phyloP scores from a whole-genome alignment of 2,797 vertebrate species.

The Notoglanidium macrostoma region DNA sequence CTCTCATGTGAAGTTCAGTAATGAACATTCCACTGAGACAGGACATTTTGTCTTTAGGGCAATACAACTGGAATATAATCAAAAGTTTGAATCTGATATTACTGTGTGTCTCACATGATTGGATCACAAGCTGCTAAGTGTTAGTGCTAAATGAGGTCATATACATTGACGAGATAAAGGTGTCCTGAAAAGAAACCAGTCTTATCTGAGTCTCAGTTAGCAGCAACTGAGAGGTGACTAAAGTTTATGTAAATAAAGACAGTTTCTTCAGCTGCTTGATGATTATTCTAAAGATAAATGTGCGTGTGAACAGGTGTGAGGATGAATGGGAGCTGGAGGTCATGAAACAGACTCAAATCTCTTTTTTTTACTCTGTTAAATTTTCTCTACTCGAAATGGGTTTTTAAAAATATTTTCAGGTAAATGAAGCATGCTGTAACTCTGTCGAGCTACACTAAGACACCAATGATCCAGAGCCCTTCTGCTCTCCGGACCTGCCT shows the following conservation, averaged over 20 bases:
- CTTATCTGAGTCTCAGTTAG: not conserved
- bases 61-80: not conserved
- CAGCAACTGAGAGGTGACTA: not conserved
- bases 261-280: slow-evolving; percentile 24
- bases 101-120: not conserved
- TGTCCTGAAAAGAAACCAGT: not conserved
- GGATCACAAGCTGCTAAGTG: not conserved
- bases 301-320: not conserved
- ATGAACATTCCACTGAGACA: not conserved
- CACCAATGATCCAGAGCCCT: too few species aligned
- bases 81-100: not conserved
- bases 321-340: not conserved
- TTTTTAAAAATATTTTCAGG: not conserved
- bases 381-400: not conserved
- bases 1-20: not conserved
- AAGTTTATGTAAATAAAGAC: not conserved
- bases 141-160: not conserved
- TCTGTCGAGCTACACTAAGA: too few species aligned
- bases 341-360: not conserved
- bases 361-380: too few species aligned
- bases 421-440: not conserved
- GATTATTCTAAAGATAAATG: not conserved
- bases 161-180: not conserved
- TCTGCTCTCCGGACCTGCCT: too few species aligned
- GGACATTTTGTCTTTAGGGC: not conserved